These are phyloP conservation scores for Boulengeromyrus knoepffleri DNA, from an alignment of 2,113 vertebrate species.

Conservation along the genomic window DNA sequence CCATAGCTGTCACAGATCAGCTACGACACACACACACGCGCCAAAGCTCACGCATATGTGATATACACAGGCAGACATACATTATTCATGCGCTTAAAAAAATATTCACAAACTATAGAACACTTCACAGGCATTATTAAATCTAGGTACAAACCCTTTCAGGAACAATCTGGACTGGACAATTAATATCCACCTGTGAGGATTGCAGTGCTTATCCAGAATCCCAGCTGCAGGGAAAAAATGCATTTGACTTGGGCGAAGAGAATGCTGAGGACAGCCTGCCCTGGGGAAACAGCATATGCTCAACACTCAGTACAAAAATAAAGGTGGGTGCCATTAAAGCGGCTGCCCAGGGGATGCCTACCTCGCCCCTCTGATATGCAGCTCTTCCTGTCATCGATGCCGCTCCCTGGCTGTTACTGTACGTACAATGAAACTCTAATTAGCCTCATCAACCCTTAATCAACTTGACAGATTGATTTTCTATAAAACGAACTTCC, in stretches of 20 bases:
- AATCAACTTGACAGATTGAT: conserved; percentile 33
- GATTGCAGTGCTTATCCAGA: neutral
- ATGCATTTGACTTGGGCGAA: neutral
- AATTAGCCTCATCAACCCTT: conserved; percentile 1
- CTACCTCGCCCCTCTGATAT: neutral
- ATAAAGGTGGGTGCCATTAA: neutral
- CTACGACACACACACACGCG: neutral
- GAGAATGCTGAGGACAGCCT: neutral
- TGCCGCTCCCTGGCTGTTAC: conserved; percentile 34
- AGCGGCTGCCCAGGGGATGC: neutral
- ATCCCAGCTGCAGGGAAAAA: neutral
- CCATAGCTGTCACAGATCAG: neutral
- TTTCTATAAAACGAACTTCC: conserved; percentile 38
- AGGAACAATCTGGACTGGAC: neutral
- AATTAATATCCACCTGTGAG: neutral
- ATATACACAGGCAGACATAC: neutral
- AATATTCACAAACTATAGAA: neutral
- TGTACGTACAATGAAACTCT: conserved; percentile 36
- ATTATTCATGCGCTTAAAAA: neutral
- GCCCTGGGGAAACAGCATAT: neutral
- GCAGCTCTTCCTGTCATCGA: conserved; percentile 30
- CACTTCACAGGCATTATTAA: neutral
- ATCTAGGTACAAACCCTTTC: neutral
- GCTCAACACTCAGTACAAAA: neutral
- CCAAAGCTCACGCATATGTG: neutral